Evolutionary conservation across 2,888 invertebrate genomes (phyloP).

Genomic region (Eristalis pertinax): DNA sequence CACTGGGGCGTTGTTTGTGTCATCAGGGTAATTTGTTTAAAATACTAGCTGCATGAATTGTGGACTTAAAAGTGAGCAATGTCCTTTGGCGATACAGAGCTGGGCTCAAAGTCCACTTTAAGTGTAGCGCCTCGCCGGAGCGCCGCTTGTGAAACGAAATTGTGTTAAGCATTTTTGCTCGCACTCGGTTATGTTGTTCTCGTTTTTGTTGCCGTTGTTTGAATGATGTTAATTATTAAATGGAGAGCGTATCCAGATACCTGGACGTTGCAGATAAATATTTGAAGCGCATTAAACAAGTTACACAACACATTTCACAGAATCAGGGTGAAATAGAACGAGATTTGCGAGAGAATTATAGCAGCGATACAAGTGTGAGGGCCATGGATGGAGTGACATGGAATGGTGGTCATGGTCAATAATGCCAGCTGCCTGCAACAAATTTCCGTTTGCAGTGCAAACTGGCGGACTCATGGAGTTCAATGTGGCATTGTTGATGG

Average conservation of each 20-base stretch:
- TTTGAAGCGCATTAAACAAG: conserved; percentile 5
- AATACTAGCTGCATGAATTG: conserved; percentile 60
- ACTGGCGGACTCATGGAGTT: neutral
- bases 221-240: conserved; percentile 30
- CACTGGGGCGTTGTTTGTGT: conserved; percentile 63
- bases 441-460: neutral
- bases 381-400: neutral
- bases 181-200: neutral
- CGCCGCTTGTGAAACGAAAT: conserved; percentile 29
- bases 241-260: conserved; percentile 1
- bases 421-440: neutral
- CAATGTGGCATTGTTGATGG: neutral
- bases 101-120: conserved; percentile 40
- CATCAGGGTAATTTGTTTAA: conserved; percentile 70
- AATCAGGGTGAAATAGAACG: neutral
- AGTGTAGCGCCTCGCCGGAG: conserved; percentile 17
- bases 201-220: neutral
- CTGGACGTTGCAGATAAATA: conserved; percentile 18
- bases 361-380: neutral
- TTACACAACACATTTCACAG: neutral
- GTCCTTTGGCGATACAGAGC: conserved; percentile 39
- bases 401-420: neutral
- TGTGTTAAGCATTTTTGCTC: neutral
- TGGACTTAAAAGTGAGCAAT: conserved; percentile 62
- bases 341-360: neutral